These are phyloP conservation scores for Nycticryphes semicollaris DNA, from an alignment of 2,113 vertebrate genomes.

Conservation along the genomic window DNA sequence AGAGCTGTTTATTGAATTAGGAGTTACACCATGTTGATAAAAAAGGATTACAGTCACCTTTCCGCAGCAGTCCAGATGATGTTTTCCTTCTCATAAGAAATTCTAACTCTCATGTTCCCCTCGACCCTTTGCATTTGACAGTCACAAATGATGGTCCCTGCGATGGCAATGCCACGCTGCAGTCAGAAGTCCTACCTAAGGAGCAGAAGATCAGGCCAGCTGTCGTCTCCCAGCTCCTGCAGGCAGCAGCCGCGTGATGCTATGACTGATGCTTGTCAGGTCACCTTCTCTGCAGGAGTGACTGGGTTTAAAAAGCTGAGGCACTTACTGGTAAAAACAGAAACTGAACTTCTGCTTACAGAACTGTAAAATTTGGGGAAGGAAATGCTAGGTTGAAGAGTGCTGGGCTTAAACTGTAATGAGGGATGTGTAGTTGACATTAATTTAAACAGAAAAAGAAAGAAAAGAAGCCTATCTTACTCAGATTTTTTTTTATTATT, in stretches of 20 bases:
- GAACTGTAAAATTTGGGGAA: not conserved
- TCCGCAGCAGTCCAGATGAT: not conserved
- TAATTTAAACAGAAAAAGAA: rapidly evolving
- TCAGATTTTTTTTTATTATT: not conserved
- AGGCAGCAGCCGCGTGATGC: not conserved
- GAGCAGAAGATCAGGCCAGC: not conserved
- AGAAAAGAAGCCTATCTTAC: not conserved
- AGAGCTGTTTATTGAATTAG: not conserved
- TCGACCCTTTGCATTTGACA: not conserved
- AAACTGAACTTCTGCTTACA: not conserved
- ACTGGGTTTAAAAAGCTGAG: not conserved
- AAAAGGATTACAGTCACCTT: not conserved
- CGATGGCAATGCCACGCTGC: not conserved
- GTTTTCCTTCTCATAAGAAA: not conserved
- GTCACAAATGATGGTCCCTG: not conserved
- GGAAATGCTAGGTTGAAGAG: not conserved
- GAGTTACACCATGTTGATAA: not conserved
- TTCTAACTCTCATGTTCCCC: not conserved
- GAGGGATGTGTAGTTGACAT: not conserved
- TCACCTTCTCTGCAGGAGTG: not conserved
- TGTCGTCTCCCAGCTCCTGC: not conserved
- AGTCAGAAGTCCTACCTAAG: not conserved
- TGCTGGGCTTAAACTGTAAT: not conserved
- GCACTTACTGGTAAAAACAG: not conserved
- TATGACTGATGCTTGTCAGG: not conserved